These are phyloP conservation scores for Lasioglossum vierecki DNA, from an alignment of 2,888 invertebrate genomes.

Conservation along the genomic window DNA sequence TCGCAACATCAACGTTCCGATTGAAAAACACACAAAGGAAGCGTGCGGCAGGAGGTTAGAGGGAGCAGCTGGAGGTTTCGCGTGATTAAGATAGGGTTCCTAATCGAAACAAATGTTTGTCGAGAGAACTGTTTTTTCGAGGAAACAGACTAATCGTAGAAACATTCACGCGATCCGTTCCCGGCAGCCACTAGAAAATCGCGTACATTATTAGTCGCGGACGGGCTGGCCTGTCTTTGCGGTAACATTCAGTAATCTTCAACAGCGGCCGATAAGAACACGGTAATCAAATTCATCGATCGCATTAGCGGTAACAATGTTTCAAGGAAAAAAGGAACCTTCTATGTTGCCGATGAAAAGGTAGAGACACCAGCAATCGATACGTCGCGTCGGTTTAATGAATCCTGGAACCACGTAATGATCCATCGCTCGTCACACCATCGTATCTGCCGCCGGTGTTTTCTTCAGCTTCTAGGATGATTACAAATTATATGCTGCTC, in stretches of 20 bases:
- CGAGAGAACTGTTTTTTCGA: not conserved
- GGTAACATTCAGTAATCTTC: constrained; percentile 24
- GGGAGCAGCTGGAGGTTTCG: not conserved
- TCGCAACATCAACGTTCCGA: not conserved
- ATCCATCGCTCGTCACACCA: constrained; percentile 56
- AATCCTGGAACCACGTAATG: constrained; percentile 59
- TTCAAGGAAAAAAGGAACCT: constrained; percentile 40
- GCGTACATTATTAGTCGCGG: constrained; percentile 15
- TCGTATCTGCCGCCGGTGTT: constrained; percentile 32
- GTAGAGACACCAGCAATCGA: constrained; percentile 45
- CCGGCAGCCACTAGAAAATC: constrained; percentile 3
- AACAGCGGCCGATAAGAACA: constrained; percentile 13
- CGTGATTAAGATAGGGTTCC: not conserved
- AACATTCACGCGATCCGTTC: not conserved
- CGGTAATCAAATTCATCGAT: constrained; percentile 57
- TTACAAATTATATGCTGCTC: not conserved
- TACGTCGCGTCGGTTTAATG: constrained; percentile 58
- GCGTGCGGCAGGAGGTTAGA: not conserved
- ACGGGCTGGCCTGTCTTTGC: not conserved
- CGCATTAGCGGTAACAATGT: constrained; percentile 39
- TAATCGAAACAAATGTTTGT: constrained; percentile 2
- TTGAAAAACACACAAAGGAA: not conserved
- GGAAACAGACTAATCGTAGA: not conserved
- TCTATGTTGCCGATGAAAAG: constrained; percentile 22
- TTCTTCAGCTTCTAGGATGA: not conserved